Conservation (phyloP, 2,888 invertebrate species). For the Tiliacea citrago region DNA sequence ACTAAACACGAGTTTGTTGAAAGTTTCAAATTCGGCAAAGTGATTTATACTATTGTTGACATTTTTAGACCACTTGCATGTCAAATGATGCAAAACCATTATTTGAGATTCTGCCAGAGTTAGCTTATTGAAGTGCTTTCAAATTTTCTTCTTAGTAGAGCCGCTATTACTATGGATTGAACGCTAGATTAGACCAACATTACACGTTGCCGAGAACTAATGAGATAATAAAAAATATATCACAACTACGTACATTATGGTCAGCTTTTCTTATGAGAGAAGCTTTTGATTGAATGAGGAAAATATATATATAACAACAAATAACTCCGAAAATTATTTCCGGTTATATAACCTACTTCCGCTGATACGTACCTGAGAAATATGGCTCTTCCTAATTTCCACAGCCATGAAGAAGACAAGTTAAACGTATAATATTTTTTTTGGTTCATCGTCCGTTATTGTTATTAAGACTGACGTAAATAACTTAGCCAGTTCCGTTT, state of each 20-base stretch:
- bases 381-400: conserved; percentile 46
- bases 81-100: conserved; percentile 43
- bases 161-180: conserved; percentile 48
- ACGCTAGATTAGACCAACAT: conserved; percentile 50
- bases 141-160: conserved; percentile 62
- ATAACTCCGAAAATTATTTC: conserved; percentile 45
- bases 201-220: conserved; percentile 32
- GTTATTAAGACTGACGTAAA: conserved; percentile 21
- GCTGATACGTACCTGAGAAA: conserved; percentile 47
- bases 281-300: conserved; percentile 55
- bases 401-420: conserved; percentile 39
- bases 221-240: conserved; percentile 41
- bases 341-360: conserved; percentile 40
- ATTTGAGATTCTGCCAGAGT: conserved; percentile 61
- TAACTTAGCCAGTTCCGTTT: conserved; percentile 21
- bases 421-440: conserved; percentile 31
- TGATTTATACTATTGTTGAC: neutral
- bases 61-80: conserved; percentile 5
- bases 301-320: conserved; percentile 53
- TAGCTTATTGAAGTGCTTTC: conserved; percentile 70
- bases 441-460: conserved; percentile 18
- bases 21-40: neutral
- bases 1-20: neutral
- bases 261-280: conserved; percentile 34
- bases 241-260: conserved; percentile 10